Conservation (phyloP, 2,113 vertebrate species). For the Anarrhichthys ocellatus region DNA sequence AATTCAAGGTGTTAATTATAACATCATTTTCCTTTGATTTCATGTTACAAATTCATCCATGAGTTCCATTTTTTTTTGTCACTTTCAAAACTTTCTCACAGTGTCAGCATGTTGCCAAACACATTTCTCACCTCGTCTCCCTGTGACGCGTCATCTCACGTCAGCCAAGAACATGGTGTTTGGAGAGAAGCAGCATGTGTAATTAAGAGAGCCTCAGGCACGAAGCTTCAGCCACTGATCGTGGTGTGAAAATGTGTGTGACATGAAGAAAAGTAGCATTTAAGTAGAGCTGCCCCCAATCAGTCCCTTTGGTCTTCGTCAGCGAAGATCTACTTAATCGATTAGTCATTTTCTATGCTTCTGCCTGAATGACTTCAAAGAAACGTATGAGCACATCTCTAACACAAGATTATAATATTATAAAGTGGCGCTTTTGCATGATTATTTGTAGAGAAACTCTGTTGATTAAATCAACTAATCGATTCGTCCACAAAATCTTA, state of each 20-base stretch:
- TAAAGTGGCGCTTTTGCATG: neutral
- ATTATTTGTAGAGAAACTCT: too few species aligned
- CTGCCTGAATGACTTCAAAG: neutral
- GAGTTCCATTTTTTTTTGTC: neutral
- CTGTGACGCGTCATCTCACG: constrained; percentile 18
- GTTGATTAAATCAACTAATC: too few species aligned
- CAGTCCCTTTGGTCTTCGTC: too few species aligned
- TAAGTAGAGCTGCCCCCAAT: neutral
- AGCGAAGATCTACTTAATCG: too few species aligned
- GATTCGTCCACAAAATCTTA: too few species aligned
- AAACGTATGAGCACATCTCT: neutral
- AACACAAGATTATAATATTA: neutral
- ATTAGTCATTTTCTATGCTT: neutral
- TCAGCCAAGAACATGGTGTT: constrained; percentile 17
- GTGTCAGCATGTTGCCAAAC: constrained; percentile 1
- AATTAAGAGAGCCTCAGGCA: neutral
- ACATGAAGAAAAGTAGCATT: neutral
- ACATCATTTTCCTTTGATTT: neutral
- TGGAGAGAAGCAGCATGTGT: constrained; percentile 20
- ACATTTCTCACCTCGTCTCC: neutral
- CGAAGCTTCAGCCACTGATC: neutral
- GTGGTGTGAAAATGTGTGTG: neutral
- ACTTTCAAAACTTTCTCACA: constrained; percentile 10
- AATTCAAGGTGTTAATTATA: neutral
- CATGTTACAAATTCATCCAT: neutral